Base-by-base conservation (phyloP, 2,113 vertebrate species). In the Alethe castanea region DNA sequence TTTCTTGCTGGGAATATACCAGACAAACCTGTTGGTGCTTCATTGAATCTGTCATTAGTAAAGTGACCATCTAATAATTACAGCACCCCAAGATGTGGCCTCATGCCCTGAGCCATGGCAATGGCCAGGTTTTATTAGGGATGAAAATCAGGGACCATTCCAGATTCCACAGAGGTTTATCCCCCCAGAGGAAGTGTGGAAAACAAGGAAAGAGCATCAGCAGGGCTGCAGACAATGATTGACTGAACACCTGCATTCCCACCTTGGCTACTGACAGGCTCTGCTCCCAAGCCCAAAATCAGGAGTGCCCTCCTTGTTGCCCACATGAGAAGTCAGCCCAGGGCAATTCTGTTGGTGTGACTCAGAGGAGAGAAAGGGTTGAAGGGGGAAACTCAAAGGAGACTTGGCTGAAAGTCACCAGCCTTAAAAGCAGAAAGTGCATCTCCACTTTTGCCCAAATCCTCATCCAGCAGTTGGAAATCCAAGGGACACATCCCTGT, bases 11-110 rank as follows among this genome's bases (percentile, higher is more conserved):
- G 60, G 42, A 84, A 60, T 4, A 25, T 0, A 5, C 24, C 78
- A 65, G 40, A 57, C 4, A 61, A 44, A 48, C 22, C 25, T 19
- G 7, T 29, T 31, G 12, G 62, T 54, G 29, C 11, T 73, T 26
- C 31, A 31, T 2, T 53, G 23, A 28, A 47, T 19, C 11, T 24
- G 9, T 28, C 36, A 16, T 81, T 62, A 53, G 15, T 6, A 16
- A 24, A 81, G 69, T 7, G 69, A 11, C 19, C 38, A 48, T 22
- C 7, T 35, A 33, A 48, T 38, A 73, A 56, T 64, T 38, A 9
- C 67, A 76, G 36, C 11, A 40, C 11, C 5, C 26, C 20, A n/a
- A 0, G 0, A 33, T 5, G 26, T 24, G 61, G 11, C 26, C n/a
- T 70, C 56, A 5, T n/a, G 50, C 48, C 28, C 26, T 72, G n/a